Conservation (phyloP, 2,888 invertebrate genomes). For the Pyralis farinalis region DNA sequence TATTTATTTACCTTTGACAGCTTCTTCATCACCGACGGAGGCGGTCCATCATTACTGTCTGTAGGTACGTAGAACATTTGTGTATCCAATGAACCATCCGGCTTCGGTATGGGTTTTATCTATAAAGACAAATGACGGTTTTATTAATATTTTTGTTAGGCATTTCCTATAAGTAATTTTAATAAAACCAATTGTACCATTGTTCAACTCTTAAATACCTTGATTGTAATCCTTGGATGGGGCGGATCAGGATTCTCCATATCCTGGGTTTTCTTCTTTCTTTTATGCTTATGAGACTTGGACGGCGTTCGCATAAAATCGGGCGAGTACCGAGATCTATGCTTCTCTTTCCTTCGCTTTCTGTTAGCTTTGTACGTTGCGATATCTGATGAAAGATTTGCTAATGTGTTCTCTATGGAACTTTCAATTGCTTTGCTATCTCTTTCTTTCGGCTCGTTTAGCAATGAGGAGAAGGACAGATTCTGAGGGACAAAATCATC, state of each 20-base stretch:
- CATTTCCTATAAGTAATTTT: too few species aligned
- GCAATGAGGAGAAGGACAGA: slow-evolving; percentile 71
- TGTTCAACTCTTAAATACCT: slow-evolving; percentile 79
- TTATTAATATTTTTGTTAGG: too few species aligned
- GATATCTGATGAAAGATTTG: slow-evolving; percentile 71
- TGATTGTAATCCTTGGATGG: slow-evolving; percentile 90
- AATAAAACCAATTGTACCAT: too few species aligned
- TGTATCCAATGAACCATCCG: slow-evolving; percentile 87
- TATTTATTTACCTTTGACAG: slow-evolving; percentile 46
- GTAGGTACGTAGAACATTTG: slow-evolving; percentile 90
- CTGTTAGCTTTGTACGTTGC: slow-evolving; percentile 83
- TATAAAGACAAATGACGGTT: slow-evolving; percentile 40
- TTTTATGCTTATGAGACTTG: slow-evolving; percentile 89
- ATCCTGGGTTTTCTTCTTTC: slow-evolving; percentile 89
- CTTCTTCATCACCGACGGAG: slow-evolving; percentile 66
- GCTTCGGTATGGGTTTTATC: slow-evolving; percentile 90
- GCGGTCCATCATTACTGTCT: slow-evolving; percentile 81
- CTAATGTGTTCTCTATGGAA: slow-evolving; percentile 68
- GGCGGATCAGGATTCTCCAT: slow-evolving; percentile 76
- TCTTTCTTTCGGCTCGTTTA: slow-evolving; percentile 61
- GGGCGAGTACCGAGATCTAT: slow-evolving; percentile 87
- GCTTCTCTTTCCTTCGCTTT: slow-evolving; percentile 88
- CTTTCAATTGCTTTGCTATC: slow-evolving; percentile 71
- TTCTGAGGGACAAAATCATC: slow-evolving; percentile 59
- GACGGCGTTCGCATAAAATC: slow-evolving; percentile 83